Evolutionary conservation across 2,888 invertebrate genomes (phyloP), one percentile per base, ranked within the genome.

Genomic region (Morpho helenor): DNA sequence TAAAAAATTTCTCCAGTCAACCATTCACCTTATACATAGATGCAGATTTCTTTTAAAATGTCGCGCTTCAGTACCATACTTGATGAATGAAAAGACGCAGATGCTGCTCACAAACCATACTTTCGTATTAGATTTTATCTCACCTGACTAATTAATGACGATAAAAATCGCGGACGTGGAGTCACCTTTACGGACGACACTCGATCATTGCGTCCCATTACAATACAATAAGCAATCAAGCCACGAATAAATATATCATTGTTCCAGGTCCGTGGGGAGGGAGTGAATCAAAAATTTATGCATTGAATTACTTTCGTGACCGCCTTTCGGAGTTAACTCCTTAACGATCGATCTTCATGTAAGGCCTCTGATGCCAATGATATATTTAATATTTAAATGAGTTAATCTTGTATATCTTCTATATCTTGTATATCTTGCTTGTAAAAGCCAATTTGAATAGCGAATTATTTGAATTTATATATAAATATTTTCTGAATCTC

Each of bases 221-320:
- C 71, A 84, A 84, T 83, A 87, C 85, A 86, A 86, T 86, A 75
- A 74, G 77, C 84, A 83, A 86, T 84, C 83, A 83, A 71, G 68
- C 67, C 60, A 59, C 68, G 72, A 67, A 77, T 74, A 69, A 72
- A 67, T 66, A 63, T 62, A 62, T 56, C 61, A 62, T 57, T 61
- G 57, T 58, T 50, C 54, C 54, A 52, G 49, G 23, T 43, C 50
- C 47, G 39, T 55, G 39, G 31, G 40, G 23, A 43, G 49, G 46
- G 50, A 49, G 39, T 39, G 16, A 22, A 52, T 49, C 31, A 44
- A 31, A 31, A 31, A 31, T 31, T 31, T 31, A 31, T 56, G 50
- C 46, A 46, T 46, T 40, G 56, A 46, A 23, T 46, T 50, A 45
- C 16, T 39, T 52, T 44, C 10, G 44, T 44, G 10, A 8, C 31